phyloP scores from a whole-genome alignment of 2,888 invertebrate species.

The Therioaphis trifolii region DNA sequence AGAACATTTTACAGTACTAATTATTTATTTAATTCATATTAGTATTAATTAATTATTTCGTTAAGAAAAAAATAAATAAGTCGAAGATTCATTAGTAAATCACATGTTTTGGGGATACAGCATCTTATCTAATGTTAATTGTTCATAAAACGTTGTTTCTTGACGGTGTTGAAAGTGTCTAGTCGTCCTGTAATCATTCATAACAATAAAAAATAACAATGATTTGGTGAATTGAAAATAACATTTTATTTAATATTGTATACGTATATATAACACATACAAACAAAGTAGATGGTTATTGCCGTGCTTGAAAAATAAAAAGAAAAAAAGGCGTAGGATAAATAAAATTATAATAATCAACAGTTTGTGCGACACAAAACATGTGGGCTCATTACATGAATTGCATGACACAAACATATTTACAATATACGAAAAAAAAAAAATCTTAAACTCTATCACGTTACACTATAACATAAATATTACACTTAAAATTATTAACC shows the following conservation, averaged over 20 bases:
- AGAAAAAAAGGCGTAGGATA: conserved; percentile 26
- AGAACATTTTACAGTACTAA: no score
- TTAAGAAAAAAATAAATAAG: no score
- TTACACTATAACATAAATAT: not conserved
- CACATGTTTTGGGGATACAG: no score
- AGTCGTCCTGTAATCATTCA: no score
- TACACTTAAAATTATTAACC: conserved; percentile 20
- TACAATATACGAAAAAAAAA: conserved; percentile 31
- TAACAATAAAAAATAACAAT: not conserved
- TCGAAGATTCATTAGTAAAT: no score
- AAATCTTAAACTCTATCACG: not conserved
- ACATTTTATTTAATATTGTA: conserved; percentile 35
- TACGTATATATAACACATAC: not conserved
- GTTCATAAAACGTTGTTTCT: no score
- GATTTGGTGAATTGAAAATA: conserved; percentile 57
- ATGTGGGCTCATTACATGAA: conserved; percentile 61
- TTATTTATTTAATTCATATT: no score
- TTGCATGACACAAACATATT: conserved; percentile 57
- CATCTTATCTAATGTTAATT: no score
- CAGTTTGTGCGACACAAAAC: conserved; percentile 59
- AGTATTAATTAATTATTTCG: no score
- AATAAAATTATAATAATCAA: conserved; percentile 27
- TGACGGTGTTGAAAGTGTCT: no score
- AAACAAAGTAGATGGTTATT: conserved; percentile 33
- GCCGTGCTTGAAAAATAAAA: conserved; percentile 52